Evolutionary conservation across 92 coral and sea anemone species (phyloP).

Genomic region (Virgularia gustaviana): DNA sequence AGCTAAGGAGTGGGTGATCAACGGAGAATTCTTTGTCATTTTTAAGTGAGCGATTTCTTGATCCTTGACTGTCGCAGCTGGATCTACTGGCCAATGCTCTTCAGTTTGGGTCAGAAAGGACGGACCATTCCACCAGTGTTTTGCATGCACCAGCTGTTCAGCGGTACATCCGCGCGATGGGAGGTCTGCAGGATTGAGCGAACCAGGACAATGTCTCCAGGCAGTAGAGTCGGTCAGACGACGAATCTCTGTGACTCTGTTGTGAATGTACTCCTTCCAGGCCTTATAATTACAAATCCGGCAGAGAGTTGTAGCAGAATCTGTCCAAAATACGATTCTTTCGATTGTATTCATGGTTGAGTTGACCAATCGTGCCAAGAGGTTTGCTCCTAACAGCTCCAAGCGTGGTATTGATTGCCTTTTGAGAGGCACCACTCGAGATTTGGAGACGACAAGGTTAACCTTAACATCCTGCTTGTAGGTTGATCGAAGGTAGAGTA

Average conservation of each 20-base stretch:
- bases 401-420: slow-evolving; percentile 45
- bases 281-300: slow-evolving; percentile 45
- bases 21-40: background rate
- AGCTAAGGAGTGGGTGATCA: slow-evolving; percentile 2
- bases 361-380: slow-evolving; percentile 40
- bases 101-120: background rate
- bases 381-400: slow-evolving; percentile 34
- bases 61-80: too few species aligned
- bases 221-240: slow-evolving; percentile 11
- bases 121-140: slow-evolving; percentile 51
- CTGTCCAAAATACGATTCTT: slow-evolving; percentile 54
- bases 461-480: background rate
- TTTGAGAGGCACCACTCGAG: slow-evolving; percentile 41
- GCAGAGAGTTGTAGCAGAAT: slow-evolving; percentile 39
- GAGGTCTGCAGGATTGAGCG: slow-evolving; percentile 51
- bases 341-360: slow-evolving; percentile 14
- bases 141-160: background rate
- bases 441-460: slow-evolving; percentile 30
- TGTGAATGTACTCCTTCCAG: slow-evolving; percentile 54
- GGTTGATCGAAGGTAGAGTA: slow-evolving; percentile 26
- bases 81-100: slow-evolving; percentile 39
- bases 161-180: slow-evolving; percentile 48
- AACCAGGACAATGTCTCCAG: slow-evolving; percentile 52
- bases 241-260: slow-evolving; percentile 46
- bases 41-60: too few species aligned